Evolutionary conservation across 2,797 vertebrate genomes (phyloP).

Genomic region (Lates japonicus): DNA sequence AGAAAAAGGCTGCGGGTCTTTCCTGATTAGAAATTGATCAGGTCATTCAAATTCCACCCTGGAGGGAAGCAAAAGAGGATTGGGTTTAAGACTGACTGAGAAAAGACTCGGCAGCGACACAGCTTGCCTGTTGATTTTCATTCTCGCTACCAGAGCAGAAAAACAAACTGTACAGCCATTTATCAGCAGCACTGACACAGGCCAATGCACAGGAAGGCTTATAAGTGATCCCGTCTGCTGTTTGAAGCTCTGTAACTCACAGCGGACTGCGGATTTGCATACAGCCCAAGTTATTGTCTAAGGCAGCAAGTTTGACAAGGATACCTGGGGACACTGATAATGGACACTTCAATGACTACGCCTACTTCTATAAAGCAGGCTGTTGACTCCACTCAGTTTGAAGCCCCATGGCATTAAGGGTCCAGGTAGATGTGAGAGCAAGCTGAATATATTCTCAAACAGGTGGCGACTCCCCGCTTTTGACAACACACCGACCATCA

Average conservation of each 20-base stretch:
- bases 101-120: slow-evolving; percentile 33
- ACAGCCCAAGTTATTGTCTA: slow-evolving; percentile 57
- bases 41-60: slow-evolving; percentile 72
- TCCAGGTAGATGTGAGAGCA: slow-evolving; percentile 45
- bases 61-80: slow-evolving; percentile 65
- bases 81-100: slow-evolving; percentile 48
- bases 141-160: slow-evolving; percentile 49
- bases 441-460: slow-evolving; percentile 55
- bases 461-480: slow-evolving; percentile 69
- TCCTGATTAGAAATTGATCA: slow-evolving; percentile 81
- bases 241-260: slow-evolving; percentile 44
- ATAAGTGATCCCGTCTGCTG: slow-evolving; percentile 43
- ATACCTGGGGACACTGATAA: slow-evolving; percentile 63
- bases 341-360: slow-evolving; percentile 61
- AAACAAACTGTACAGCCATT: slow-evolving; percentile 61
- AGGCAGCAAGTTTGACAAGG: slow-evolving; percentile 61
- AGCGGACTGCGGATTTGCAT: slow-evolving; percentile 64
- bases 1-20: slow-evolving; percentile 59
- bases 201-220: slow-evolving; percentile 49
- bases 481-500: slow-evolving; percentile 65
- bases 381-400: slow-evolving; percentile 63
- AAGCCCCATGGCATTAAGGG: slow-evolving; percentile 47
- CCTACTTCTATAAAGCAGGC: slow-evolving; percentile 40
- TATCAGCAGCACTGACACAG: slow-evolving; percentile 62
- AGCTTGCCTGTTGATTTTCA: slow-evolving; percentile 58